Percentiles rank a stretch among this genome's conserved stretches.
Conservation (phyloP, 1,140 invertebrate species). For the Orchestia grillus region DNA sequence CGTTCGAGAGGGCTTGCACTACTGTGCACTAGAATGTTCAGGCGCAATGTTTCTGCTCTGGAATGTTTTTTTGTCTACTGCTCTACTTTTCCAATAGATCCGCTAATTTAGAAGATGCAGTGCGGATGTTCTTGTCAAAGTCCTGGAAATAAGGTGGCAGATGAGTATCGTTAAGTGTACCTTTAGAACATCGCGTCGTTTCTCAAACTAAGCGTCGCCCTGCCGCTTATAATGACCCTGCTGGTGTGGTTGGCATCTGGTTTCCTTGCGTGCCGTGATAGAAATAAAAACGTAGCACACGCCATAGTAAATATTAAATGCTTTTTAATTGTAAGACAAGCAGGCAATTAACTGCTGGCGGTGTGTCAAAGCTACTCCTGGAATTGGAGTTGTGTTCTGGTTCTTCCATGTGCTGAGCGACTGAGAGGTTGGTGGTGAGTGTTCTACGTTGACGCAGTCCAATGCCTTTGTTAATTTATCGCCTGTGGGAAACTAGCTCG, state of each 20-base stretch:
- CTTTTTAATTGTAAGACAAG: background rate
- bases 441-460: background rate
- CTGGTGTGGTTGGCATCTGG: background rate
- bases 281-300: slow-evolving; percentile 17
- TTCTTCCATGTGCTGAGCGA: slow-evolving; percentile 25
- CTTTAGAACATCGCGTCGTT: background rate
- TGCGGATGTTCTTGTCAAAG: no score
- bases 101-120: no score
- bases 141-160: no score
- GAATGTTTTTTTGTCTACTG: background rate
- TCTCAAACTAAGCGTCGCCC: background rate
- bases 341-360: background rate
- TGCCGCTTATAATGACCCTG: background rate
- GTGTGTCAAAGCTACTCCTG: slow-evolving; percentile 5
- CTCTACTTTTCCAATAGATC: no score
- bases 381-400: slow-evolving; percentile 5
- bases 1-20: background rate
- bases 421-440: background rate
- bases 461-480: background rate
- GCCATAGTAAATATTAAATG: slow-evolving; percentile 49
- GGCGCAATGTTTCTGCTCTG: background rate
- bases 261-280: background rate
- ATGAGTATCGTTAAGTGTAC: background rate
- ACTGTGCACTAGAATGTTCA: background rate
- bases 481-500: background rate